phyloP scores from a whole-genome alignment of 1,140 invertebrate genomes.

The Episyrphus balteatus region DNA sequence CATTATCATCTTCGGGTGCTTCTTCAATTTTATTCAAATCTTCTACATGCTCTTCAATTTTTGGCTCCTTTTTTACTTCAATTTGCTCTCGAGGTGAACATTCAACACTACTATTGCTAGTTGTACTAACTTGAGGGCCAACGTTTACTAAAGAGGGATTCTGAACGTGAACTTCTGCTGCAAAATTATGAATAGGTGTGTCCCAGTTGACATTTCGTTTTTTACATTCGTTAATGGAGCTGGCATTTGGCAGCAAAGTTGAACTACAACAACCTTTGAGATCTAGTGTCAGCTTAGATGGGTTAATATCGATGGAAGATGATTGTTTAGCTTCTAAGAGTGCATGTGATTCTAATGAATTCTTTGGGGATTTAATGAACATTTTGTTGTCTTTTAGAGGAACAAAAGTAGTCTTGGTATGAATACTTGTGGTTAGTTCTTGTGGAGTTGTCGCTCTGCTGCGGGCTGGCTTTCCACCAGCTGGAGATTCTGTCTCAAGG shows the following conservation, averaged over 20 bases:
- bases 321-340: too few relatives aligned
- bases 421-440: too few relatives aligned
- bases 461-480: too few relatives aligned
- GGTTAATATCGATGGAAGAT: neutral
- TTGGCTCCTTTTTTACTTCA: neutral
- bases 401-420: too few relatives aligned
- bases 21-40: neutral
- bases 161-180: slow-evolving; percentile 2
- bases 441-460: too few relatives aligned
- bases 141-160: too few relatives aligned
- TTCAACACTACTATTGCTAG: neutral
- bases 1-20: neutral
- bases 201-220: slow-evolving; percentile 37
- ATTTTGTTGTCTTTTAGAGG: too few relatives aligned
- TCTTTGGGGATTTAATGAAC: too few relatives aligned
- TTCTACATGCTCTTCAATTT: too few relatives aligned
- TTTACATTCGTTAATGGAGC: slow-evolving; percentile 8
- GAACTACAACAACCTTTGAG: slow-evolving; percentile 3
- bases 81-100: neutral
- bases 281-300: slow-evolving; percentile 6
- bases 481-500: too few relatives aligned
- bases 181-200: slow-evolving; percentile 28
- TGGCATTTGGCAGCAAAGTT: neutral
- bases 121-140: too few relatives aligned
- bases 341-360: too few relatives aligned